These are phyloP conservation scores for Meloidogyne floridensis DNA, from an alignment of 1,140 invertebrate genomes.

Conservation along the genomic window DNA sequence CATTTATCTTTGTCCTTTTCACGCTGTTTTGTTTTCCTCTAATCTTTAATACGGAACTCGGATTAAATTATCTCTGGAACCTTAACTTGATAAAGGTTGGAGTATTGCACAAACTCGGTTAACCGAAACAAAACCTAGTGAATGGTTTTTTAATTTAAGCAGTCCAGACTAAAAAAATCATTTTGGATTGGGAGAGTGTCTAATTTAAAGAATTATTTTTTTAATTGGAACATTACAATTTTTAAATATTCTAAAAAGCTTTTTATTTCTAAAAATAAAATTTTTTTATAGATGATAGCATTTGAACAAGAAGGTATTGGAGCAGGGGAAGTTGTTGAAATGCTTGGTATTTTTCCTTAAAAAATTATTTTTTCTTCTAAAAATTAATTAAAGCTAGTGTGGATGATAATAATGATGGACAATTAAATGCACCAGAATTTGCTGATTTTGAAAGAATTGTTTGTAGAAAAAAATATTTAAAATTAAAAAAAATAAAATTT, in stretches of 20 bases:
- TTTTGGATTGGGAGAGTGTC: too few relatives aligned
- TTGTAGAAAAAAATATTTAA: neutral
- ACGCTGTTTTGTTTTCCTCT: too few relatives aligned
- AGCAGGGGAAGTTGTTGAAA: conserved; percentile 61
- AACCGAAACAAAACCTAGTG: too few relatives aligned
- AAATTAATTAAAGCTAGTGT: conserved; percentile 46
- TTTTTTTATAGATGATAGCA: conserved; percentile 20
- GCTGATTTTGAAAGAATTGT: neutral
- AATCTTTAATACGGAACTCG: too few relatives aligned
- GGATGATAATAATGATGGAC: conserved; percentile 63
- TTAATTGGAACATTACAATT: too few relatives aligned
- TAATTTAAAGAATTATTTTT: too few relatives aligned
- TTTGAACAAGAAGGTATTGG: conserved; percentile 66
- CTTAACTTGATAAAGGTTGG: too few relatives aligned
- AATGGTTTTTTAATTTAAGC: too few relatives aligned
- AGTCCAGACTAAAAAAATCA: too few relatives aligned
- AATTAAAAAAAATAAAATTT: conserved; percentile 54
- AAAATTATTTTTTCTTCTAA: neutral
- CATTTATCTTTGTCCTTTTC: too few relatives aligned
- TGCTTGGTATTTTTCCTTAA: conserved; percentile 40
- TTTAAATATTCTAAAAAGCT: neutral
- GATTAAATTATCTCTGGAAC: too few relatives aligned
- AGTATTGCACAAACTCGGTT: too few relatives aligned
- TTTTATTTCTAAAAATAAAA: neutral
- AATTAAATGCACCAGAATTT: conserved; percentile 63